Base-by-base conservation (phyloP, 2,797 vertebrate genomes). In the Apogon hyalosoma region DNA sequence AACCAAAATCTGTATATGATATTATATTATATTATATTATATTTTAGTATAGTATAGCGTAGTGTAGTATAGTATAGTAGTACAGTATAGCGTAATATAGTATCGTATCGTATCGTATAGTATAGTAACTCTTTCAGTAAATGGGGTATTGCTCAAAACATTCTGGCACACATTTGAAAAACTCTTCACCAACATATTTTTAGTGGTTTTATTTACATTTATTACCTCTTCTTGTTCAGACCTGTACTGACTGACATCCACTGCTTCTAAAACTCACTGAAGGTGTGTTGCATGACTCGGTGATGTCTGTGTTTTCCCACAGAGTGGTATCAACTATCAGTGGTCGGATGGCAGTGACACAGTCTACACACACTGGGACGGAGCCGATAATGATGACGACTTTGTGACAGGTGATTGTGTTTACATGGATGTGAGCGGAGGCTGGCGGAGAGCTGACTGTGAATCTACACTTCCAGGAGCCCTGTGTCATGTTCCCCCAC, bases 281-380 rank as follows among this genome's bases (percentile, higher is more conserved):
- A 18, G 31, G 42, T 6, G 48, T 71, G 24, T 19, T 69, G 63
- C 50, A 52, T 42, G 39, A 55, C 42, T 40, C 12, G 0, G 11
- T 7, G 63, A 42, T 75, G 39, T 42, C 89, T 82, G 59, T 69
- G 16, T 46, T 63, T 63, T 1, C 18, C 75, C 33, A 9, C 93
- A 99, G 97, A 93, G 93, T 0, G 95, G 95, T 24, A 88, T 94
- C 74, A 92, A 92, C 79, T 97, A 97, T 84, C 93, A 92, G 43
- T 99, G 98, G 97, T 94, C 94, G 0, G 97, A 98, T 83, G 95
- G 95, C 53, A 95, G 93, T 4, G 94, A 93, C 76, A 95, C 93
- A 4, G 85, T 95, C 41, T 97, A 96, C 85, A 94, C 94, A 10
- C 95, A 95, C 82, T 99, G 96, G 97, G 93, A 95, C 58, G 85